Conservation (phyloP, 2,888 invertebrate genomes). For the Orthosia cruda region DNA sequence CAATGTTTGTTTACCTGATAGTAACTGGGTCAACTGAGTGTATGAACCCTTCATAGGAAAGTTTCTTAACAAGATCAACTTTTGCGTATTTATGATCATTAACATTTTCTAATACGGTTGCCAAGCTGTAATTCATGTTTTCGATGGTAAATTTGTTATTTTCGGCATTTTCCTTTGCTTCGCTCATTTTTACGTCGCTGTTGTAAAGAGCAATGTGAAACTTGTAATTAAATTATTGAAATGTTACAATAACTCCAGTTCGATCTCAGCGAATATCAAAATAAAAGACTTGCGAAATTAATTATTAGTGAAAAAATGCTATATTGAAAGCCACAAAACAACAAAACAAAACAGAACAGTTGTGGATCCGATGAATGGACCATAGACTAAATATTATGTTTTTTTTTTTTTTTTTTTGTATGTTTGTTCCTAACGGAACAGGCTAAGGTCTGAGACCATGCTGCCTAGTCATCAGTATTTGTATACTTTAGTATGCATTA, state of each 20-base stretch:
- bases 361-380: too few relatives aligned
- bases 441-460: too few relatives aligned
- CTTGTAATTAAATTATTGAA: neutral
- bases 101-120: conserved; percentile 70
- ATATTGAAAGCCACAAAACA: too few relatives aligned
- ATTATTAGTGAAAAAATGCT: too few relatives aligned
- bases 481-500: too few relatives aligned
- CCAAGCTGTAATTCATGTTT: conserved; percentile 65
- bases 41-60: conserved; percentile 78
- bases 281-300: neutral
- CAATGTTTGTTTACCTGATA: conserved; percentile 76
- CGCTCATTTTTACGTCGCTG: conserved; percentile 19
- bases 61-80: conserved; percentile 78
- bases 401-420: too few relatives aligned
- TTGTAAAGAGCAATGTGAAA: neutral
- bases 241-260: neutral
- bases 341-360: too few relatives aligned
- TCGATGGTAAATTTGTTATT: conserved; percentile 39
- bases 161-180: conserved; percentile 12
- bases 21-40: conserved; percentile 86
- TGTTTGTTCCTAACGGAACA: too few relatives aligned
- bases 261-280: neutral
- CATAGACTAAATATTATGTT: too few relatives aligned
- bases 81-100: conserved; percentile 83
- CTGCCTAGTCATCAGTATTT: too few relatives aligned